A percentile compares a stretch with the other conserved stretches of the same genome.
phyloP scores from a whole-genome alignment of 53 echinoderm and acorn worm genomes.

The Temnopleurus reevesii region DNA sequence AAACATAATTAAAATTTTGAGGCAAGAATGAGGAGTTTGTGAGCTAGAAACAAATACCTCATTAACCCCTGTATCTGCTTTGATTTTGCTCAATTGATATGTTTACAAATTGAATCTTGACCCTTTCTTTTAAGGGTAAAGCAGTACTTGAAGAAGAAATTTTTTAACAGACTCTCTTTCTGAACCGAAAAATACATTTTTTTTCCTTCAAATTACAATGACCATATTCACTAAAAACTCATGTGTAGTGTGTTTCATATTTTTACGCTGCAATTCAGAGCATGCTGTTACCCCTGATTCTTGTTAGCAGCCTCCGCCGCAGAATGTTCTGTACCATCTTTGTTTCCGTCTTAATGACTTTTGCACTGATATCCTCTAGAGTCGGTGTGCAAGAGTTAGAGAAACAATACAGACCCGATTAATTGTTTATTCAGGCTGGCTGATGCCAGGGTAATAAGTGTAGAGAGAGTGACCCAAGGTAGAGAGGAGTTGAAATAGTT shows the following conservation, averaged over 20 bases:
- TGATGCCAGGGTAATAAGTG: slow-evolving; percentile 30
- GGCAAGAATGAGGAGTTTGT: no score
- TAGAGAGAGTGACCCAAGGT: background rate
- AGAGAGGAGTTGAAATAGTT: background rate
- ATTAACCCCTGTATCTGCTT: no score
- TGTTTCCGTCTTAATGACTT: slow-evolving; percentile 47
- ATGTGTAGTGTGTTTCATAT: background rate
- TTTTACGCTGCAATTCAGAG: background rate
- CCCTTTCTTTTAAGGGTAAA: no score
- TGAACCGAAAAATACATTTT: no score
- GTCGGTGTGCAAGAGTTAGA: slow-evolving; percentile 39
- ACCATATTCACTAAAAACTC: no score
- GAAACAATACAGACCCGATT: slow-evolving; percentile 52
- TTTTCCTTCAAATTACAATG: no score
- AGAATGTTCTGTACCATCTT: slow-evolving; percentile 30
- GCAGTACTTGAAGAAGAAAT: no score
- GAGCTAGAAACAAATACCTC: no score
- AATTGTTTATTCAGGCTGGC: slow-evolving; percentile 58
- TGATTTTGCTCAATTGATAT: no score
- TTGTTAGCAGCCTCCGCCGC: background rate
- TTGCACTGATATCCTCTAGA: slow-evolving; percentile 41
- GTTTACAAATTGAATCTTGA: no score
- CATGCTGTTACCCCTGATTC: slow-evolving; percentile 1
- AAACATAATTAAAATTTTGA: no score
- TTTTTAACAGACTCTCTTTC: no score